Conservation (phyloP, 2,113 vertebrate genomes). For the Saguinus imperator region DNA sequence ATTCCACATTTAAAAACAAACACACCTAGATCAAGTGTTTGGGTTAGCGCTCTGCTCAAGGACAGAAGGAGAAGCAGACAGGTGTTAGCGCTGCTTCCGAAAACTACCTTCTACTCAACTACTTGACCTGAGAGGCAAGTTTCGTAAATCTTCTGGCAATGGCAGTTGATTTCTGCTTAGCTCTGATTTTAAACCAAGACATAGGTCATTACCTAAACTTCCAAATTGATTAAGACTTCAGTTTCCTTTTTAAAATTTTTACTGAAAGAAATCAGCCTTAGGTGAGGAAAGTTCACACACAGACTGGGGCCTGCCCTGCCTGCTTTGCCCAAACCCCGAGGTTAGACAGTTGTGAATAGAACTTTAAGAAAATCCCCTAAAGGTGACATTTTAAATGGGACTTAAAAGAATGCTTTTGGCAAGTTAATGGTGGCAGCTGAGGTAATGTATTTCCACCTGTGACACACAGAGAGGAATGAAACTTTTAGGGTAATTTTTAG, state of each 20-base stretch:
- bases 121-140: too few relatives aligned
- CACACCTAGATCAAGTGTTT: fast-evolving
- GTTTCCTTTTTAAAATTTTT: neutral
- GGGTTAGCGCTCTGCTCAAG: neutral
- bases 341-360: neutral
- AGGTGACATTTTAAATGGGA: neutral
- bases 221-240: neutral
- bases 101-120: fast-evolving
- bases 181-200: neutral
- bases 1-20: neutral
- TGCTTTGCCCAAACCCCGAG: too few relatives aligned
- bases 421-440: too few relatives aligned
- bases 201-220: fast-evolving
- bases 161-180: neutral
- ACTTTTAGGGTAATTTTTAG: neutral
- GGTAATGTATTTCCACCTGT: neutral
- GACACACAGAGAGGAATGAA: neutral
- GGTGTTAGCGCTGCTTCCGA: fast-evolving
- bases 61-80: too few relatives aligned
- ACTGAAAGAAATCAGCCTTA: neutral
- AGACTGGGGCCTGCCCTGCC: neutral
- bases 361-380: neutral
- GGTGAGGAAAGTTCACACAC: neutral
- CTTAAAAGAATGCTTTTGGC: neutral
- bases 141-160: fast-evolving